These are phyloP conservation scores for Mesembrinibis cayennensis DNA, from an alignment of 2,113 vertebrate species.

Conservation along the genomic window DNA sequence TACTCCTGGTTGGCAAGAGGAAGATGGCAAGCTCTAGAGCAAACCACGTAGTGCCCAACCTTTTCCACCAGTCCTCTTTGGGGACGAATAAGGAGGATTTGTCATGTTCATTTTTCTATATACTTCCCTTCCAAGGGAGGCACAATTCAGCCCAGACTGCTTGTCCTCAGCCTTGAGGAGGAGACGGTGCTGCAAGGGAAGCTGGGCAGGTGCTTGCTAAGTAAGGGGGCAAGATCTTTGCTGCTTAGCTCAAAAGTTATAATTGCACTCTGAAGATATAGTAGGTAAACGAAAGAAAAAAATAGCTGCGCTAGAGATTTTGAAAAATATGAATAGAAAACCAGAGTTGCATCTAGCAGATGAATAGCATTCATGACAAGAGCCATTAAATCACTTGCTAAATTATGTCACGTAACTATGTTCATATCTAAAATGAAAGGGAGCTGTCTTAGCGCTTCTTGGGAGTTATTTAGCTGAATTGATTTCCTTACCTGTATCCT, in stretches of 20 bases:
- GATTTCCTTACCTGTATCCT: background rate
- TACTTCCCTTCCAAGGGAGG: background rate
- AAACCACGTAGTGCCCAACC: background rate
- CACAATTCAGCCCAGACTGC: background rate
- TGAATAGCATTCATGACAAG: constrained; percentile 23
- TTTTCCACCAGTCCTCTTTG: background rate
- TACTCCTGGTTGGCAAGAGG: background rate
- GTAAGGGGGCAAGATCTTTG: background rate
- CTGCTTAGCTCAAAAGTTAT: background rate
- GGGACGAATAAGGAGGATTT: background rate
- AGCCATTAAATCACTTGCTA: constrained; percentile 33
- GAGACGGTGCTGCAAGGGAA: background rate
- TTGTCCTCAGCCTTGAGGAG: background rate
- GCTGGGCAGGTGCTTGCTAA: background rate
- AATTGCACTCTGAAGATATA: background rate
- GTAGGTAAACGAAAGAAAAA: background rate
- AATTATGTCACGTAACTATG: background rate
- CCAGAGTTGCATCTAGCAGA: background rate
- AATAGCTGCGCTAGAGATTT: background rate
- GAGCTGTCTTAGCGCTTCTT: background rate
- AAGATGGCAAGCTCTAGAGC: background rate
- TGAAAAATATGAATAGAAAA: constrained; percentile 29
- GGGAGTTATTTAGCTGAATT: background rate
- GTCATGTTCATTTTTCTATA: background rate
- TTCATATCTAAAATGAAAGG: constrained; percentile 8